Evolutionary conservation across 2,113 vertebrate species (phyloP), one percentile per base, ranked within the genome.

Genomic region (Carettochelys insculpta): DNA sequence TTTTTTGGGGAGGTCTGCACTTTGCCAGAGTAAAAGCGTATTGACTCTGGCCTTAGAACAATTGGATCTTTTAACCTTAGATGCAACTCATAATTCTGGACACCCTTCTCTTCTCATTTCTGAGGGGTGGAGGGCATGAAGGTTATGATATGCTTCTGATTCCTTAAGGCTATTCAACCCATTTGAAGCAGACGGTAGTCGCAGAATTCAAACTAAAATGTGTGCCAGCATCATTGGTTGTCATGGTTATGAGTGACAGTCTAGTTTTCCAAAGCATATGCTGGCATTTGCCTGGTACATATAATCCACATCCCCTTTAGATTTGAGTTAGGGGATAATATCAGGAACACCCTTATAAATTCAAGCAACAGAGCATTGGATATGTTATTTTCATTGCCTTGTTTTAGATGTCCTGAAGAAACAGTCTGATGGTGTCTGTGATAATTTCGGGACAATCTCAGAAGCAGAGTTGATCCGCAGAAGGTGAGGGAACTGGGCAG

Each of bases 331-430:
- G 14, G 8, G 73, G 48, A 65, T 3, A 20, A 16, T 61, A 86
- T 68, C 53, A 53, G 12, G 86, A 82, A 85, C 83, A 86, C 61
- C 16, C 41, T 61, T 79, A 92, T 88, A 53, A 80, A 76, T 14
- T 95, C 92, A 85, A 85, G 31, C 78, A n/a, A 77, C 78, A 84
- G 50, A 75, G 19, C 56, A 22, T 34, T 82, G 58, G 83, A 83
- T 73, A 13, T 77, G 54, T 88, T 92, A 75, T 89, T 83, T 86
- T 91, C 10, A 50, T 41, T 51, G 45, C 31, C 58, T 85, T 83
- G 89, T 92, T 94, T 93, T 80, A 92, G 71, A 77, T 29, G 5
- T 50, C 65, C 61, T 95, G 83, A 94, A 83, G 71, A 88, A 93
- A 89, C n/a, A 27, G 38, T 92, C 58, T 92, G 65, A 75, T 88